Percentiles rank a stretch among this genome's conserved stretches.
phyloP scores from a whole-genome alignment of 2,113 vertebrate species.

The Dolichotis patagonum region DNA sequence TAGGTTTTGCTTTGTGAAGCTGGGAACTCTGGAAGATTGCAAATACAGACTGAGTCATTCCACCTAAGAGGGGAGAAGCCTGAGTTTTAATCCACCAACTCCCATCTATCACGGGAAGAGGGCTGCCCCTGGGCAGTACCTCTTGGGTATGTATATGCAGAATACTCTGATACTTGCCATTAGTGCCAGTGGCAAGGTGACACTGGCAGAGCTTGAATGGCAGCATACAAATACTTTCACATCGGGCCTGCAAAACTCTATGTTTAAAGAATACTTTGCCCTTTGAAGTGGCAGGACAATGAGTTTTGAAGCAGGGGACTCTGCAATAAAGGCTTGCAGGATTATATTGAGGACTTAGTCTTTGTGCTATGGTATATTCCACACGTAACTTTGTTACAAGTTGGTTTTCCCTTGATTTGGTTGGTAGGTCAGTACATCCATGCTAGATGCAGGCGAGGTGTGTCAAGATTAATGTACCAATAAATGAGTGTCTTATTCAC shows the following conservation, averaged over 20 bases:
- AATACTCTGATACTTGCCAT: rapidly evolving
- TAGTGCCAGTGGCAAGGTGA: not conserved
- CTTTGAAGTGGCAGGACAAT: not conserved
- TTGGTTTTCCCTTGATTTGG: not conserved
- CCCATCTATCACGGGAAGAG: not conserved
- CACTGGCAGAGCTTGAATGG: not conserved
- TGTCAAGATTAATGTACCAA: not conserved
- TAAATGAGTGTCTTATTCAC: too few species aligned
- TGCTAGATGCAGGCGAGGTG: rapidly evolving
- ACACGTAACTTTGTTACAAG: not conserved
- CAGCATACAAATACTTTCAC: not conserved
- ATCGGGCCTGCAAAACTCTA: not conserved
- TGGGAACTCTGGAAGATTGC: not conserved
- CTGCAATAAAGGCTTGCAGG: not conserved
- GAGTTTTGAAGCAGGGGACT: not conserved
- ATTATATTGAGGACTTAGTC: not conserved
- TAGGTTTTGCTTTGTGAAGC: not conserved
- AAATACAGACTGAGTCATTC: not conserved
- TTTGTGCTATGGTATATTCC: not conserved
- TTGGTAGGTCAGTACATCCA: not conserved
- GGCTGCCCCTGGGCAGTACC: not conserved
- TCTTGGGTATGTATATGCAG: not conserved
- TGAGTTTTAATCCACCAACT: not conserved
- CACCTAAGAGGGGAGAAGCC: rapidly evolving
- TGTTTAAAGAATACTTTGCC: not conserved